phyloP scores from a whole-genome alignment of 2,113 vertebrate species.

The Pristiophorus japonicus region DNA sequence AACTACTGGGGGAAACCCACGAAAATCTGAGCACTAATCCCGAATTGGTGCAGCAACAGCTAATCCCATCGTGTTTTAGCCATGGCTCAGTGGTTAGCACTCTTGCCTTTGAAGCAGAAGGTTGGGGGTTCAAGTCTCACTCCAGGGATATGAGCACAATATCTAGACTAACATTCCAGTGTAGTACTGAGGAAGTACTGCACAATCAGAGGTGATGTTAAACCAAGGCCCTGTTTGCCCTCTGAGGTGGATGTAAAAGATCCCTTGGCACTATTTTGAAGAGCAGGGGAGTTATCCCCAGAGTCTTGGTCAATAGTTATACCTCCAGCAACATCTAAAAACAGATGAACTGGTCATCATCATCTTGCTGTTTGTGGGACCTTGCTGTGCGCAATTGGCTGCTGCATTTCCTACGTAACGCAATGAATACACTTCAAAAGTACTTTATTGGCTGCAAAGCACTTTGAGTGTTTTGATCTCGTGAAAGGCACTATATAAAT shows the following conservation, averaged over 20 bases:
- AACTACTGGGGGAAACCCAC: background rate
- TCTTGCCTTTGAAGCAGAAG: too few species aligned
- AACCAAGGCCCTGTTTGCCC: background rate
- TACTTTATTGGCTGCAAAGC: too few species aligned
- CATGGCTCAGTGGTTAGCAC: background rate
- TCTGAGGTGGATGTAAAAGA: background rate
- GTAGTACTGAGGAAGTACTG: background rate
- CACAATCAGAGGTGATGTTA: background rate
- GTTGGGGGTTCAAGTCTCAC: background rate
- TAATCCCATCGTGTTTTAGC: background rate
- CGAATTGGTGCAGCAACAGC: background rate
- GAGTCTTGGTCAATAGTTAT: background rate
- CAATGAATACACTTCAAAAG: background rate
- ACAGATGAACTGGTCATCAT: background rate
- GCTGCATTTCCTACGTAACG: background rate
- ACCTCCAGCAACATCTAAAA: background rate
- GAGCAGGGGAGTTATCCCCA: background rate
- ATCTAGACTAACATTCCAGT: background rate
- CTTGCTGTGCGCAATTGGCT: background rate
- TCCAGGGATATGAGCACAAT: background rate
- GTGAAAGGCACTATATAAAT: background rate
- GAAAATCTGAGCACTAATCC: background rate
- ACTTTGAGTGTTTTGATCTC: background rate
- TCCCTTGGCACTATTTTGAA: background rate
- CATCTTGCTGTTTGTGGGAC: too few species aligned